These are phyloP conservation scores for Spodoptera picta DNA, from an alignment of 2,888 invertebrate genomes.

Conservation along the genomic window DNA sequence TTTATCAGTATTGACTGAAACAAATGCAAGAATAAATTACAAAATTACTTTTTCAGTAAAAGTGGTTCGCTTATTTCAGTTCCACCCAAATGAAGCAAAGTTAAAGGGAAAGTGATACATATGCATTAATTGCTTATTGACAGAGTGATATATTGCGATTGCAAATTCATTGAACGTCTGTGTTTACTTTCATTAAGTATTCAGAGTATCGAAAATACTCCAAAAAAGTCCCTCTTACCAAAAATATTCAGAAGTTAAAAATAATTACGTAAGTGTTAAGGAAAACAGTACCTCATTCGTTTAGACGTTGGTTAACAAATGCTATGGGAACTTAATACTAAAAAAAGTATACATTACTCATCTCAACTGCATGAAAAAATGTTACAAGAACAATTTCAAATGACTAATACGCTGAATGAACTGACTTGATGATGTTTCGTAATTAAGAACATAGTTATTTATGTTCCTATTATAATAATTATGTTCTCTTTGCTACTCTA, in stretches of 20 bases:
- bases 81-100: conserved; percentile 14
- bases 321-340: conserved; percentile 26
- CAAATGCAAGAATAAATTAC: conserved; percentile 1
- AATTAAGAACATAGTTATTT: neutral
- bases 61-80: conserved; percentile 25
- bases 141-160: too few species aligned
- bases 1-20: too few species aligned
- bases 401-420: conserved; percentile 33
- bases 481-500: too few species aligned
- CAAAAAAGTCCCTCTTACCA: too few species aligned
- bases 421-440: conserved; percentile 29
- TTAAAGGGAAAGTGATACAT: too few species aligned
- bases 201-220: too few species aligned
- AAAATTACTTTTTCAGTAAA: conserved; percentile 17
- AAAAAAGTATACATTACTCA: conserved; percentile 35
- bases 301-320: conserved; percentile 3
- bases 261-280: too few species aligned
- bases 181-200: too few species aligned
- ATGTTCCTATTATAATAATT: neutral
- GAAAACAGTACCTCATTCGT: neutral
- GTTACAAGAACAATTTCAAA: conserved; percentile 17
- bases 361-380: conserved; percentile 12
- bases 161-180: too few species aligned
- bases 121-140: too few species aligned
- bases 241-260: too few species aligned